Conservation (phyloP, 2,797 vertebrate genomes). For the Mormyrus hasselquistii region DNA sequence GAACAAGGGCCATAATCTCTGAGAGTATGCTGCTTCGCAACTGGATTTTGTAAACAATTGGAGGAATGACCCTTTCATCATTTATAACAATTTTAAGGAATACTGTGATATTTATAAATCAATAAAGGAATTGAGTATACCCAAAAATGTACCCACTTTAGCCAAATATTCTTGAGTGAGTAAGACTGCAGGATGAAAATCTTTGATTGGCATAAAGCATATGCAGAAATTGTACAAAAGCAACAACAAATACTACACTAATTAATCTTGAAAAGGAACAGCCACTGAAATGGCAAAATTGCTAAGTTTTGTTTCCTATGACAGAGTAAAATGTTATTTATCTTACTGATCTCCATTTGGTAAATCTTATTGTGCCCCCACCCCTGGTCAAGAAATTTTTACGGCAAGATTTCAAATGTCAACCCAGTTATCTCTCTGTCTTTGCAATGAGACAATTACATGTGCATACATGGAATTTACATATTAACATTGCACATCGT, state of each 20-base stretch:
- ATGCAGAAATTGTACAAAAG: background rate
- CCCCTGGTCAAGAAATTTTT: background rate
- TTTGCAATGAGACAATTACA: background rate
- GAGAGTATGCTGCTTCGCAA: background rate
- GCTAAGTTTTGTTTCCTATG: background rate
- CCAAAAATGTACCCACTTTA: background rate
- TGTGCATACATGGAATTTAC: background rate
- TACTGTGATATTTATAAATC: background rate
- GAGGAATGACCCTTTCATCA: background rate
- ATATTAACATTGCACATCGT: background rate
- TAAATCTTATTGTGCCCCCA: background rate
- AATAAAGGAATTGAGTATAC: background rate
- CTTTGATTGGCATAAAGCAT: background rate
- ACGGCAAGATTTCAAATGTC: background rate
- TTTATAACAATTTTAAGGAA: background rate
- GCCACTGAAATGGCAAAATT: background rate
- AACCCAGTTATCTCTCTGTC: background rate
- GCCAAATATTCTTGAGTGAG: background rate
- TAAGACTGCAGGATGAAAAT: background rate
- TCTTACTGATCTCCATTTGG: background rate
- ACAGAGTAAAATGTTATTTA: background rate
- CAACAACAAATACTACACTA: background rate
- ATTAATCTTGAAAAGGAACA: background rate
- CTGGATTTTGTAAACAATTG: background rate
- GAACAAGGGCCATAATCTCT: background rate